Base-by-base conservation (phyloP, 2,113 vertebrate species). In the Macquaria ambigua region DNA sequence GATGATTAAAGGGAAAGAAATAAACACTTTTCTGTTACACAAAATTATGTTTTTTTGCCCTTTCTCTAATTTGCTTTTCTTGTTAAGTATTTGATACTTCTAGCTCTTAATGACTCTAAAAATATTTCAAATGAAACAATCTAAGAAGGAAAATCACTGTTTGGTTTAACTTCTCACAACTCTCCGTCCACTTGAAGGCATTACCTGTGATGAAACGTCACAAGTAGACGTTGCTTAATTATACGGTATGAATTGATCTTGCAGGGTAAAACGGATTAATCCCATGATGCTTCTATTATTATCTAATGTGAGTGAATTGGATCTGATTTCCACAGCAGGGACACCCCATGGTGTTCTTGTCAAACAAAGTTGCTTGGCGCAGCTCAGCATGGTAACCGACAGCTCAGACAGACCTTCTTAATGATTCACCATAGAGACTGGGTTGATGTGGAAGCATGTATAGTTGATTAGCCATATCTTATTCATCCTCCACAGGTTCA, bases 401-500 rank as follows among this genome's bases (percentile, higher is more conserved):
- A 71, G 70, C 59, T 68, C 55, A 68, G 63, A n/a, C 76, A 55
- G 80, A 81, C 82, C 84, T 85, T 58, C 46, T 74, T 87, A 82
- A 88, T 10, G 48, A 39, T 81, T 90, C 72, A 62, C 71, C 58
- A 73, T 39, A 68, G 87, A 84, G 74, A 79, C 79, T n/a, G 59
- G 50, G 58, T 52, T 82, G 78, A 88, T 75, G 75, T 80, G 58
- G 74, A 88, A 83, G 79, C 87, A 83, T 91, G 87, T 87, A 61
- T 80, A 74, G 80, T 90, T 92, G 79, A 92, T 92, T 89, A 88
- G 82, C 61, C 91, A 95, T 96, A 95, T 95, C 94, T 95, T 96
- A 95, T 96, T 96, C 92, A 86, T 97, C 92, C 94, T 95, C 94
- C 82, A 89, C 96, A 99, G 98, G 97, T 98, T 97, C 94, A 98